Percentiles rank a stretch among this genome's conserved stretches.
phyloP scores from a whole-genome alignment of 2,797 vertebrate species.

The Urosaurus nigricauda region DNA sequence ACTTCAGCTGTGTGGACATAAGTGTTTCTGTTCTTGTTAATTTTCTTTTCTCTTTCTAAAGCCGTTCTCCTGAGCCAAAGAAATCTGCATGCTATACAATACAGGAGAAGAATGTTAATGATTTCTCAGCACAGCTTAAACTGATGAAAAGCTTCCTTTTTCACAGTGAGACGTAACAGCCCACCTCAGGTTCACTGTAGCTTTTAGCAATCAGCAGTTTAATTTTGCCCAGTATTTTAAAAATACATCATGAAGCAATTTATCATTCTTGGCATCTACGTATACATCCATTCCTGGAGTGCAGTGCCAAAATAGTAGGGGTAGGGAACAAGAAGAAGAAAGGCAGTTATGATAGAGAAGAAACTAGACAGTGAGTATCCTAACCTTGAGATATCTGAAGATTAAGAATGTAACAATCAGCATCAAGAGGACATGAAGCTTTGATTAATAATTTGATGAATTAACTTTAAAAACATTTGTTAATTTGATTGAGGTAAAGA shows the following conservation, averaged over 20 bases:
- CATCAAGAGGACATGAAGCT: conserved; percentile 5
- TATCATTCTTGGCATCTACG: background rate
- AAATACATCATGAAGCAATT: background rate
- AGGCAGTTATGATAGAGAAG: background rate
- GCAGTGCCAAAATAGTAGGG: background rate
- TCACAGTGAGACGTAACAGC: conserved; percentile 48
- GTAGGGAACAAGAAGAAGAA: background rate
- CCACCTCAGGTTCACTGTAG: background rate
- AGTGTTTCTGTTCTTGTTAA: conserved; percentile 60
- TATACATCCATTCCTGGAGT: background rate
- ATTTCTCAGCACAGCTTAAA: conserved; percentile 51
- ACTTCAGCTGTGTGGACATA: conserved; percentile 44
- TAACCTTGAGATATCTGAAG: background rate
- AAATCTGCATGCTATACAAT: conserved; percentile 71
- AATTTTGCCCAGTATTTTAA: conserved; percentile 12
- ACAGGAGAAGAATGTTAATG: conserved; percentile 69
- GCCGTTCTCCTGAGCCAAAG: conserved; percentile 60
- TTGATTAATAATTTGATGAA: background rate
- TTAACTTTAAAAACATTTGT: background rate
- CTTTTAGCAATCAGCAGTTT: conserved; percentile 27
- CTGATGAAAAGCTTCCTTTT: conserved; percentile 37
- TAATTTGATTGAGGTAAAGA: background rate
- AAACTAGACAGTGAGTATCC: background rate
- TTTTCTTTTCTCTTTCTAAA: conserved; percentile 61
- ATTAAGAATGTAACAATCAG: conserved; percentile 5